Percentiles rank a stretch among this genome's conserved stretches.
These are phyloP conservation scores for Zophobas morio DNA, from an alignment of 1,140 invertebrate genomes.

Conservation along the genomic window DNA sequence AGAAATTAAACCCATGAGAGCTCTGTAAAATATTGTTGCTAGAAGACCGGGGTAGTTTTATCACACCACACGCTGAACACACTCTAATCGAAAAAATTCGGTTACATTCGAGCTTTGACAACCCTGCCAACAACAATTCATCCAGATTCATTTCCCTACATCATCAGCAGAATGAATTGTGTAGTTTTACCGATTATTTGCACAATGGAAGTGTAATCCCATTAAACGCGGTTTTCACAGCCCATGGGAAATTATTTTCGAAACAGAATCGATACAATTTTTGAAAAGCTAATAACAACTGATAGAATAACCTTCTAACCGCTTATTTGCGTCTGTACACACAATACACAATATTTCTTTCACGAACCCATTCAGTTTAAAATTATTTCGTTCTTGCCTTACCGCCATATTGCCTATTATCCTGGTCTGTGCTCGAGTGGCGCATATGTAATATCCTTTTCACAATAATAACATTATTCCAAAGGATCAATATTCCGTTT, in stretches of 20 bases:
- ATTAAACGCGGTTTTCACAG: slow-evolving; percentile 47
- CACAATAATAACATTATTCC: slow-evolving; percentile 57
- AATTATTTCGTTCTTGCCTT: background rate
- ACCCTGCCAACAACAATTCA: slow-evolving; percentile 25
- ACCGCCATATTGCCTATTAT: slow-evolving; percentile 9
- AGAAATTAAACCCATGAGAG: too few species aligned
- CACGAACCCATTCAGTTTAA: background rate
- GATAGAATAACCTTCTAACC: too few species aligned
- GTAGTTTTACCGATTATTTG: slow-evolving; percentile 49
- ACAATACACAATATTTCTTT: too few species aligned
- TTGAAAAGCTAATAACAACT: too few species aligned
- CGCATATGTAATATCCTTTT: slow-evolving; percentile 41
- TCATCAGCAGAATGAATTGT: slow-evolving; percentile 50
- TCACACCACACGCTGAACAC: background rate
- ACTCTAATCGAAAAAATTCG: slow-evolving; percentile 18
- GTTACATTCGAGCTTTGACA: slow-evolving; percentile 35
- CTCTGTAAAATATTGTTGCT: too few species aligned
- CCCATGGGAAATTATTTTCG: background rate
- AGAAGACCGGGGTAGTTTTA: background rate
- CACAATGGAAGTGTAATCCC: slow-evolving; percentile 48
- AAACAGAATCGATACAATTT: too few species aligned
- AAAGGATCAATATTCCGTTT: slow-evolving; percentile 53
- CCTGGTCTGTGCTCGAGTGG: slow-evolving; percentile 5
- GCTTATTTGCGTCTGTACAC: too few species aligned
- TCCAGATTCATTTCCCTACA: slow-evolving; percentile 45